A percentile compares a stretch with the other conserved stretches of the same genome.
Conservation (phyloP, 2,113 vertebrate species). For the Larimichthys crocea region DNA sequence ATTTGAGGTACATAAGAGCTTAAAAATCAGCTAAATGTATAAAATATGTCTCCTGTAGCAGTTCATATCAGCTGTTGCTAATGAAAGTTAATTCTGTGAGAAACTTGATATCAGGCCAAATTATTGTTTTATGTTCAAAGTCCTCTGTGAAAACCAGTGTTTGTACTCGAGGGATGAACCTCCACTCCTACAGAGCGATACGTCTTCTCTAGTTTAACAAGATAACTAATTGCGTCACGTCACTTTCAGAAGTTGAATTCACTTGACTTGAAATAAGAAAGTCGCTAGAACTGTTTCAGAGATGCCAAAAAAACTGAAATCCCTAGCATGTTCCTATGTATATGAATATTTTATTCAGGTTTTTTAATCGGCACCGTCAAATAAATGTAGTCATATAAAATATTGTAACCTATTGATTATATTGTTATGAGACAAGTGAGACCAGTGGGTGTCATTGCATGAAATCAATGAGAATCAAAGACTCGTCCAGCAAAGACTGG, state of each 20-base stretch:
- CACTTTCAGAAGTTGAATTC: no score
- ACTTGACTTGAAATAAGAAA: no score
- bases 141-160: no score
- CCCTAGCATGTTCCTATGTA: neutral
- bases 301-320: neutral
- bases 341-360: neutral
- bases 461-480: conserved; percentile 37
- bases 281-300: no score
- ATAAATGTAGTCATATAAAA: neutral
- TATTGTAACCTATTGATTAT: neutral
- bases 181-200: no score
- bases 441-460: neutral
- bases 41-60: no score
- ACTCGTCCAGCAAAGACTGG: conserved; percentile 27
- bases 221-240: neutral
- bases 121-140: no score
- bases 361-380: neutral
- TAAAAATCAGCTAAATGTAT: neutral
- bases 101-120: no score
- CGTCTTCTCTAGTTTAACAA: neutral
- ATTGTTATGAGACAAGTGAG: neutral
- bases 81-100: no score
- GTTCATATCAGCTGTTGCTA: no score
- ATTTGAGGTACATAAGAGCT: neutral
- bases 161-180: no score